A percentile compares a stretch with the other conserved stretches of the same genome.
phyloP scores from a whole-genome alignment of 2,888 invertebrate genomes.

The Ornithoptera alexandrae region DNA sequence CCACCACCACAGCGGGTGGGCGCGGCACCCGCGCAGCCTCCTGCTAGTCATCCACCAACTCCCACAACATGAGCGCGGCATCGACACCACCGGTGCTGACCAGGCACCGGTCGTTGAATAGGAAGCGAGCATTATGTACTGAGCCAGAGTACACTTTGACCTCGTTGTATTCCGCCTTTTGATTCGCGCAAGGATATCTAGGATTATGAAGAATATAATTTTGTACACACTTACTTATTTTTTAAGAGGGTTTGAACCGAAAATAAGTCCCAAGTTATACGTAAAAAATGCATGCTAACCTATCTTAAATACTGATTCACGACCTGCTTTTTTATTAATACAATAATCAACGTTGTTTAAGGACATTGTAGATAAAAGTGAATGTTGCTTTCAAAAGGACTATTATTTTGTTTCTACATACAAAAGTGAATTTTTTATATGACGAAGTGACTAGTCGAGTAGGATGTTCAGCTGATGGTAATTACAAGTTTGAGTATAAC shows the following conservation, averaged over 20 bases:
- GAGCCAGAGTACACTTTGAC: slow-evolving; percentile 92
- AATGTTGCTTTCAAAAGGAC: too few relatives aligned
- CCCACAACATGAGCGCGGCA: slow-evolving; percentile 95
- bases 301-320: not conserved
- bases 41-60: slow-evolving; percentile 88
- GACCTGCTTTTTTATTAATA: not conserved
- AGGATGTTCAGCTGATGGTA: too few relatives aligned
- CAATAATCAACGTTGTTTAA: too few relatives aligned
- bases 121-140: slow-evolving; percentile 88
- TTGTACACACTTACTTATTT: not conserved
- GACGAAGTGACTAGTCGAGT: too few relatives aligned
- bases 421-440: too few relatives aligned
- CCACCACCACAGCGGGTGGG: slow-evolving; percentile 62
- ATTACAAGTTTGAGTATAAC: too few relatives aligned
- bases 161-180: slow-evolving; percentile 93
- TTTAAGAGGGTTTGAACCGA: too few relatives aligned
- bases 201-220: slow-evolving; percentile 29
- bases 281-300: not conserved
- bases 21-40: slow-evolving; percentile 54
- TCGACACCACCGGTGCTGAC: slow-evolving; percentile 93
- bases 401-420: too few relatives aligned
- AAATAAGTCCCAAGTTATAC: not conserved
- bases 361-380: too few relatives aligned
- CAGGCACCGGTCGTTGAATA: slow-evolving; percentile 91
- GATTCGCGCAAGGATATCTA: slow-evolving; percentile 91